Evolutionary conservation across 1,140 invertebrate species (phyloP).

Genomic region (Acromyrmex charruanus): DNA sequence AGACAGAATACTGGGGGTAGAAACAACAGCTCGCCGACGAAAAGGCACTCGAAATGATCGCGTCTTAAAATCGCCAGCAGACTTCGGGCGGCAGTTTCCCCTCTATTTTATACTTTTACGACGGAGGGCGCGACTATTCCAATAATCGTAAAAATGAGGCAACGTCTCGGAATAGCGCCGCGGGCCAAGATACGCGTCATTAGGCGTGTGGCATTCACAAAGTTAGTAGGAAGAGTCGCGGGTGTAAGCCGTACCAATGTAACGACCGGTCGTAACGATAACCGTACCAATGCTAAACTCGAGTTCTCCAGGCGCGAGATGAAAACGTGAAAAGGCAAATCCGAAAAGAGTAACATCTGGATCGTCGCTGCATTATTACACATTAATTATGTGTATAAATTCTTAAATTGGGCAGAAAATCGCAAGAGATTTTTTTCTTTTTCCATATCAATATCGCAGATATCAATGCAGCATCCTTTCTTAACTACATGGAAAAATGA

Average conservation of each 20-base stretch:
- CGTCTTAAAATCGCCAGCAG: constrained; percentile 53
- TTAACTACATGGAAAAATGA: background rate
- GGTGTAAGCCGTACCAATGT: constrained; percentile 52
- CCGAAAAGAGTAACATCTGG: constrained; percentile 23
- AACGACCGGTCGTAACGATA: constrained; percentile 60
- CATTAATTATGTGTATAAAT: constrained; percentile 37
- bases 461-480: background rate
- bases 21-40: constrained; percentile 27
- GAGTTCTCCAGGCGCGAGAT: constrained; percentile 28
- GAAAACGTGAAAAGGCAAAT: constrained; percentile 51
- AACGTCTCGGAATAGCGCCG: constrained; percentile 62
- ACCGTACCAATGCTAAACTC: constrained; percentile 61
- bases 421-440: background rate
- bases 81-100: constrained; percentile 48
- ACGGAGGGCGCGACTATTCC: constrained; percentile 56
- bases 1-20: background rate
- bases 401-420: background rate
- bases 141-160: constrained; percentile 64
- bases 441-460: background rate
- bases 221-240: constrained; percentile 61
- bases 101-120: constrained; percentile 63
- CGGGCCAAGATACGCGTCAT: constrained; percentile 62
- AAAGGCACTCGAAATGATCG: constrained; percentile 49
- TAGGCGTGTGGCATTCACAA: constrained; percentile 60
- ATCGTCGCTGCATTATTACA: constrained; percentile 34